phyloP scores from a whole-genome alignment of 2,113 vertebrate species.

The Hyperopisus bebe region DNA sequence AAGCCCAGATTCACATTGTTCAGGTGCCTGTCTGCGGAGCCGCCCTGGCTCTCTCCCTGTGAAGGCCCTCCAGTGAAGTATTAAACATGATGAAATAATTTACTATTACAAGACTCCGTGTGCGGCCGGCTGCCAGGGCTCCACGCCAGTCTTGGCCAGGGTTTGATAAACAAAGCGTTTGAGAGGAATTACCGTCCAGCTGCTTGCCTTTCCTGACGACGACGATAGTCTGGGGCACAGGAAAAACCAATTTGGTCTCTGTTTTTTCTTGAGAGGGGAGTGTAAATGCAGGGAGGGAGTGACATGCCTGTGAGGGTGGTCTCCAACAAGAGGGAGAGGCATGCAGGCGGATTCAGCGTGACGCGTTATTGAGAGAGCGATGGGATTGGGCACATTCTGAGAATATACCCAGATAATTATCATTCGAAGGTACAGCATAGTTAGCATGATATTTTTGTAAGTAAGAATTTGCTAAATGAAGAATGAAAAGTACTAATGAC shows the following conservation, averaged over 20 bases:
- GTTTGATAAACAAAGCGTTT: conserved; percentile 45
- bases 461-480: neutral
- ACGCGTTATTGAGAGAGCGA: neutral
- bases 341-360: neutral
- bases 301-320: conserved; percentile 3
- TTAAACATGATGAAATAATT: conserved; percentile 47
- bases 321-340: neutral
- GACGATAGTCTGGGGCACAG: conserved; percentile 27
- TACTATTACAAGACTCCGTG: conserved; percentile 33
- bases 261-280: conserved; percentile 5
- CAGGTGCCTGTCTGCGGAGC: conserved; percentile 32
- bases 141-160: conserved; percentile 35
- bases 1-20: conserved; percentile 11
- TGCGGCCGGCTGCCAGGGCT: conserved; percentile 37
- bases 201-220: conserved; percentile 38
- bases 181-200: conserved; percentile 44
- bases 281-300: neutral
- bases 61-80: conserved; percentile 39
- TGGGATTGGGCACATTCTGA: neutral
- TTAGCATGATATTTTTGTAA: neutral
- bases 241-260: conserved; percentile 11
- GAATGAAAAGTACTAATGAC: neutral
- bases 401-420: neutral
- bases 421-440: neutral
- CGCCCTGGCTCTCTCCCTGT: conserved; percentile 32